Conservation (phyloP, 2,888 invertebrate species). For the Pristionchus exspectatus region DNA sequence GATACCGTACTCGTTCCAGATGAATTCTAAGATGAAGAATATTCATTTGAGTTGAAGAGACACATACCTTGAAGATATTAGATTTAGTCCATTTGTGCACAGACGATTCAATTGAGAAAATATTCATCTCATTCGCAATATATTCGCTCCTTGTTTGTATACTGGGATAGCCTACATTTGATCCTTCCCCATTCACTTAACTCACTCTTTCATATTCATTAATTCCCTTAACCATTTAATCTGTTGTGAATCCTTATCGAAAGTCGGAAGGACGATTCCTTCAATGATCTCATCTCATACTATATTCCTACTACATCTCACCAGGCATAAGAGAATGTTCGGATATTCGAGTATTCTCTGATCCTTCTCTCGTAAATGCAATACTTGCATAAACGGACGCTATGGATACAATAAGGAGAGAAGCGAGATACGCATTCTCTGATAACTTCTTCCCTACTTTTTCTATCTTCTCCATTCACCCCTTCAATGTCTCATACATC, state of each 20-base stretch:
- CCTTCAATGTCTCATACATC: not conserved
- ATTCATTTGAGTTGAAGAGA: too few relatives aligned
- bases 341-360: conserved; percentile 58
- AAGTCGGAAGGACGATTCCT: conserved; percentile 62
- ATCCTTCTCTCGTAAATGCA: not conserved
- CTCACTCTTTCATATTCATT: conserved; percentile 56
- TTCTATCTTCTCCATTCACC: not conserved
- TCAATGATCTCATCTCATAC: not conserved
- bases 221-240: conserved; percentile 57
- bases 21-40: conserved; percentile 61
- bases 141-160: conserved; percentile 16
- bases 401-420: not conserved
- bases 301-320: not conserved
- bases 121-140: conserved; percentile 16
- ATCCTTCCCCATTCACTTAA: too few relatives aligned
- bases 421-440: not conserved
- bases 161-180: not conserved
- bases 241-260: conserved; percentile 60
- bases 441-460: not conserved
- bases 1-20: conserved; percentile 94
- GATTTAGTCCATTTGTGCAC: not conserved
- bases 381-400: conserved; percentile 26
- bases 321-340: conserved; percentile 70
- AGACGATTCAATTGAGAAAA: conserved; percentile 27
- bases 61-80: not conserved